These are phyloP conservation scores for Emys orbicularis DNA, from an alignment of 2,797 vertebrate species.

Conservation along the genomic window DNA sequence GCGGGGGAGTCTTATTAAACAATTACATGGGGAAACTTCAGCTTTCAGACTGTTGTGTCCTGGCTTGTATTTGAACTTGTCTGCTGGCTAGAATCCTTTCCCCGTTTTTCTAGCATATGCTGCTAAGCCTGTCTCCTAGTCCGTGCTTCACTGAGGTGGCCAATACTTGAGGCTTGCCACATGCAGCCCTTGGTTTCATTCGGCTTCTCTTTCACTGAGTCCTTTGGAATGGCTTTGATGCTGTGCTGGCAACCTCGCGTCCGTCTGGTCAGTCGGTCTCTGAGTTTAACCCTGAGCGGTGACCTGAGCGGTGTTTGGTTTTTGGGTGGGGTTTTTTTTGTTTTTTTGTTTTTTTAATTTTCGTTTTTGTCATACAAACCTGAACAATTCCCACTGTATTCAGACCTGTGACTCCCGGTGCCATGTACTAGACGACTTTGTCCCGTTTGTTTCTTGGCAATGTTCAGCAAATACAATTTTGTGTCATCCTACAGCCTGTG, in stretches of 20 bases:
- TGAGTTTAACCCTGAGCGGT: slow-evolving; percentile 40
- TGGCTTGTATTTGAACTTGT: slow-evolving; percentile 13
- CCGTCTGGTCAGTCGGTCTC: slow-evolving; percentile 56
- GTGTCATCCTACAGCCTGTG: slow-evolving; percentile 51
- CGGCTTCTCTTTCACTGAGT: slow-evolving; percentile 55
- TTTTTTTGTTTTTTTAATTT: slow-evolving; percentile 23
- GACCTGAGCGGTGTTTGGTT: slow-evolving; percentile 49
- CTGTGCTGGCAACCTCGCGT: slow-evolving; percentile 46
- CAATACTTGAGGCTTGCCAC: slow-evolving; percentile 28
- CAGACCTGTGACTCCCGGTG: slow-evolving; percentile 64
- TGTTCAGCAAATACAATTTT: slow-evolving; percentile 77
- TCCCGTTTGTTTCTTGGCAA: slow-evolving; percentile 68
- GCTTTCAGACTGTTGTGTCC: slow-evolving; percentile 14
- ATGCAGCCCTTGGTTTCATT: slow-evolving; percentile 43
- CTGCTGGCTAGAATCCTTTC: slow-evolving; percentile 28
- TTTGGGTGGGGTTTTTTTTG: slow-evolving; percentile 19
- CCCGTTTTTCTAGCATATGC: slow-evolving; percentile 14
- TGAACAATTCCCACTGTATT: slow-evolving; percentile 67
- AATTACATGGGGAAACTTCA: slow-evolving; percentile 9
- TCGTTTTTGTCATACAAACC: slow-evolving; percentile 55
- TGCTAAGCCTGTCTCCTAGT: background rate
- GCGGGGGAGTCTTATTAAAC: background rate
- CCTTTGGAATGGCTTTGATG: slow-evolving; percentile 15
- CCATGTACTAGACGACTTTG: slow-evolving; percentile 69
- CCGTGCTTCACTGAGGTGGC: background rate